Base-by-base conservation (phyloP, 2,888 invertebrate genomes). In the Phania funesta region DNA sequence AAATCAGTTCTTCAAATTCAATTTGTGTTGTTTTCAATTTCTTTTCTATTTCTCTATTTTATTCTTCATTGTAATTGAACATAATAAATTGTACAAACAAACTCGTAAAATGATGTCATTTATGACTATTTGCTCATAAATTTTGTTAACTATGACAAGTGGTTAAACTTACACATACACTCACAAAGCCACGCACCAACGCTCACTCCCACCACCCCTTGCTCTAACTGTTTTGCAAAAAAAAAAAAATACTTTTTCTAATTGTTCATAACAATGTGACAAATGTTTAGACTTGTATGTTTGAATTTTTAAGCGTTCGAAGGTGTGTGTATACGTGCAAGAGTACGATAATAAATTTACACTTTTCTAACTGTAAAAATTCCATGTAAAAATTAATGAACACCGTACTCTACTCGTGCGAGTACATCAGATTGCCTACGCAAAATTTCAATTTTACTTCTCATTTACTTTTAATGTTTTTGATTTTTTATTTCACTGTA, bases 21-120 rank as follows among this genome's bases (percentile, higher is more conserved):
- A 65, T 74, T 65, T 65, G 38, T 52, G 50, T 52, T 62, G 24
- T 56, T 60, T 26, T 16, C 18, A 50, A 22, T 32, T 8, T 64
- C 44, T 41, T 44, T 32, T 74, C 32, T 62, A 54, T 44, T 41
- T 41, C n/a, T 64, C 52, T 20, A 65, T 74, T 56, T 74, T 46
- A 52, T 52, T 62, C 35, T 76, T 62, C 68, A 54, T 70, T 79
- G 78, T 79, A 79, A 73, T 79, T 79, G 78, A 73, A 65, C 71
- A 73, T 52, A 79, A 65, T 73, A 73, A 60, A 76, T 67, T 67
- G 75, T 75, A 13, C 67, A 73, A 44, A 79, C 58, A 64, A 65
- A 78, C 44, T 50, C 58, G 50, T 79, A 65, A 79, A 82, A 78
- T 82, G 82, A 82, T 82, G 82, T 82, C 82, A 82, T 78, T 74